These are phyloP conservation scores for Trypoxylon attenuatum DNA, from an alignment of 2,888 invertebrate species.

Conservation along the genomic window DNA sequence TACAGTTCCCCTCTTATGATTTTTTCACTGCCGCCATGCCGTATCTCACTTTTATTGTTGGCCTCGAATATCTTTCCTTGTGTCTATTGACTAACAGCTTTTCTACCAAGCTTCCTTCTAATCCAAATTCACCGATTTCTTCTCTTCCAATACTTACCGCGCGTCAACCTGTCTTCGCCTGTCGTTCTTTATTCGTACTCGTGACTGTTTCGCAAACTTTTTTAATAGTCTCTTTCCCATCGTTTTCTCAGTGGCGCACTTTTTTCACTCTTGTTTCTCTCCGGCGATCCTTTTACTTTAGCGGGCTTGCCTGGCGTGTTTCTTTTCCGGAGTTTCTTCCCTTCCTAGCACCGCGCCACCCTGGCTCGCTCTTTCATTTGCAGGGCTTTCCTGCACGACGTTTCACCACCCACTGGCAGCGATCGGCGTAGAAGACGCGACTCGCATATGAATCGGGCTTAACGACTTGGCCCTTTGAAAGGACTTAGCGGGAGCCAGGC, in stretches of 20 bases:
- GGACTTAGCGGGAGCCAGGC: neutral
- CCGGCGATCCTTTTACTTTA: neutral
- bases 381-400: neutral
- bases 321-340: neutral
- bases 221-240: too few relatives aligned
- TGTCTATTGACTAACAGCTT: neutral
- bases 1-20: neutral
- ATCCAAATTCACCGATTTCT: neutral
- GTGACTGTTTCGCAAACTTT: neutral
- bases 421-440: neutral
- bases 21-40: neutral
- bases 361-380: neutral
- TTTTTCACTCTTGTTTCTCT: neutral
- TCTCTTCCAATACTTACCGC: too few relatives aligned
- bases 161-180: too few relatives aligned
- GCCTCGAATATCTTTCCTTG: neutral
- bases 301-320: too few relatives aligned
- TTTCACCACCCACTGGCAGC: neutral
- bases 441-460: constrained; percentile 40
- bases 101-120: neutral
- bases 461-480: constrained; percentile 24
- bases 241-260: neutral
- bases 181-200: neutral
- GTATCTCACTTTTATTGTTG: neutral
- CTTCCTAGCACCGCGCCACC: neutral